A percentile compares a stretch with the other conserved stretches of the same genome.
phyloP scores from a whole-genome alignment of 2,888 invertebrate genomes.

The Calliphora vomitoria region DNA sequence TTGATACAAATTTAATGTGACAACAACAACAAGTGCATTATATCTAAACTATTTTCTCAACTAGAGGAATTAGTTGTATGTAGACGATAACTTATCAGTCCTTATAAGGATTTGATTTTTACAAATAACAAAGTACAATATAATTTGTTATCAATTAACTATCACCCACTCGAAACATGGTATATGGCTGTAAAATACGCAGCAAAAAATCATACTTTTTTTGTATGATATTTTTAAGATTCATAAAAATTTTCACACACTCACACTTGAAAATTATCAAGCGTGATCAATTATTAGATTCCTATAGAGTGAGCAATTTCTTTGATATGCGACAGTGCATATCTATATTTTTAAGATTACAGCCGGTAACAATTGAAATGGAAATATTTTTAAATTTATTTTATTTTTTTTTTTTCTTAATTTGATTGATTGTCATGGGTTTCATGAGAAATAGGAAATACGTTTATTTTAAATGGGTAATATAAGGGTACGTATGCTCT shows the following conservation, averaged over 20 bases:
- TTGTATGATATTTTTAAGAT: not conserved
- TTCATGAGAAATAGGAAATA: not conserved
- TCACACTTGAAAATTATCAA: slow-evolving; percentile 11
- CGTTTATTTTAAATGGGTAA: not conserved
- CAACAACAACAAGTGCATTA: not conserved
- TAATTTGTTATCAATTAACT: not conserved
- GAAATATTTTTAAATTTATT: not conserved
- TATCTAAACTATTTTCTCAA: not conserved
- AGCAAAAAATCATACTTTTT: not conserved
- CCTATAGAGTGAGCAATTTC: slow-evolving; percentile 4
- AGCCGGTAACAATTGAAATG: too few relatives aligned
- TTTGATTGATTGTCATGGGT: not conserved
- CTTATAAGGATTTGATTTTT: slow-evolving; percentile 15
- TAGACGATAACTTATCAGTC: slow-evolving; percentile 16
- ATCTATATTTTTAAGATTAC: too few relatives aligned
- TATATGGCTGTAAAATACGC: slow-evolving; percentile 1
- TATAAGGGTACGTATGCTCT: not conserved
- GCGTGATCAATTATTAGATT: not conserved
- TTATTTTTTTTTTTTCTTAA: not conserved
- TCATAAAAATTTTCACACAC: not conserved
- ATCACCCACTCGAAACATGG: slow-evolving; percentile 8
- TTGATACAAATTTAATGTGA: not conserved
- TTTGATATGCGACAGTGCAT: too few relatives aligned
- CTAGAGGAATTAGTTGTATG: not conserved
- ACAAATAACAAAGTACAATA: slow-evolving; percentile 4